Evolutionary conservation across 2,888 invertebrate genomes (phyloP), one percentile per base, ranked within the genome.

Genomic region (Drosophila dives): DNA sequence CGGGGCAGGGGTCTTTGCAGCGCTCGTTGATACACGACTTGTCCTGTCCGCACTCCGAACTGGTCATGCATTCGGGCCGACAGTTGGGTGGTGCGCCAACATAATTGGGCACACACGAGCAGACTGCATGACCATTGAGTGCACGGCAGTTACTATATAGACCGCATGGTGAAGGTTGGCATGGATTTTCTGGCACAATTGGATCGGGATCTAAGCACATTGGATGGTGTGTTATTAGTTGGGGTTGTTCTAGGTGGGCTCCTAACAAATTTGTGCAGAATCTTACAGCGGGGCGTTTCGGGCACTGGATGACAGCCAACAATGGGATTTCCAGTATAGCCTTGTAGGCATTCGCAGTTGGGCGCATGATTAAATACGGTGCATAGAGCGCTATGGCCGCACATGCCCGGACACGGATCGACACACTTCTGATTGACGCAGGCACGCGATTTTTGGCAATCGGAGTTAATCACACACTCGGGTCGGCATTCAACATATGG

Each of bases 381-480:
- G 94, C 96, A 96, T 87, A 95, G 94, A 8, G 97, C 97, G 90
- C 97, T 97, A 86, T 96, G 93, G 50, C 97, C 97, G 91, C 97
- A 97, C 66, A 96, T 96, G 78, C 97, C 97, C 26, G 95, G 95
- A 88, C 97, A 98, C 12, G 97, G 97, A 93, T 97, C 96, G 85
- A 94, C 94, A 92, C 98, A 98, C 94, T 97, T 97, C 86, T 95
- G 95, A 91, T 95, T 96, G 64, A 94, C 94, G 84, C 96, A 96
- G 29, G 96, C 95, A 82, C 94, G 94, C 61, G 94, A 94, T 65
- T 94, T 93, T 53, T 94, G 92, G 86, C 96, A 96, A 83, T 96
- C 96, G 2, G 95, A 94, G 90, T 95, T 95, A 58, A 94, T 94
- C 17, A 95, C 94, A 90, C 96, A 96, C 92, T 96, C 96, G 2